Base-by-base conservation (phyloP, 2,797 vertebrate genomes). In the Aeoliscus strigatus region DNA sequence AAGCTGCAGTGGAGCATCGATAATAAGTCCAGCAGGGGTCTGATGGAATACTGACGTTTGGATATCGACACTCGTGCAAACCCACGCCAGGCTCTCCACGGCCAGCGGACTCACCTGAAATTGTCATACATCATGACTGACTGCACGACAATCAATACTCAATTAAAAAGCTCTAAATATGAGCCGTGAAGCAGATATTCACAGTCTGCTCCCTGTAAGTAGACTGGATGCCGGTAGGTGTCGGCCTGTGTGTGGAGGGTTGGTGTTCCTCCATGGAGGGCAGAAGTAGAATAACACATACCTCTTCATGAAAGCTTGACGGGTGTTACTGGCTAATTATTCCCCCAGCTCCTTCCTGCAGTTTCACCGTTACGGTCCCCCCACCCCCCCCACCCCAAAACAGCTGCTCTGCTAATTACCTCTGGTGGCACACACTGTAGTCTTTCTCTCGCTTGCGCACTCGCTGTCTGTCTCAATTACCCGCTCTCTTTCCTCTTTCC, bases 401-500 rank as follows among this genome's bases (percentile, higher is more conserved):
- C 83, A 83, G 79, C 80, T 83, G 79, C 77, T 81, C 72, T 73
- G 72, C 79, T 85, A 85, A 85, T 84, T 81, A 84, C 75, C 77
- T 82, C 63, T 81, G 78, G 68, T 79, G 76, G 66, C 63, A 50
- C 33, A 8, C 61, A 70, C 39, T 48, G 48, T 43, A 48, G 64
- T 66, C 26, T 49, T 59, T 46, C 51, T 42, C 45, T 41, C 11
- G 1, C 40, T 52, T 66, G 45, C 45, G 69, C 66, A 75, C 73
- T 16, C 27, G 36, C 54, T 39, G 40, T 29, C 56, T 47, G 37
- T 39, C 39, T 51, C 46, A 63, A 77, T 79, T 73, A 74, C 57
- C 52, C 45, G 32, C 36, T 49, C 48, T 46, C 59, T 40, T 47
- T n/a, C 52, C 57, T 55, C 39, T 12, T 18, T 16, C 56, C 37